Evolutionary conservation across 2,797 vertebrate genomes (phyloP).

Genomic region (Cetoscarus ocellatus): DNA sequence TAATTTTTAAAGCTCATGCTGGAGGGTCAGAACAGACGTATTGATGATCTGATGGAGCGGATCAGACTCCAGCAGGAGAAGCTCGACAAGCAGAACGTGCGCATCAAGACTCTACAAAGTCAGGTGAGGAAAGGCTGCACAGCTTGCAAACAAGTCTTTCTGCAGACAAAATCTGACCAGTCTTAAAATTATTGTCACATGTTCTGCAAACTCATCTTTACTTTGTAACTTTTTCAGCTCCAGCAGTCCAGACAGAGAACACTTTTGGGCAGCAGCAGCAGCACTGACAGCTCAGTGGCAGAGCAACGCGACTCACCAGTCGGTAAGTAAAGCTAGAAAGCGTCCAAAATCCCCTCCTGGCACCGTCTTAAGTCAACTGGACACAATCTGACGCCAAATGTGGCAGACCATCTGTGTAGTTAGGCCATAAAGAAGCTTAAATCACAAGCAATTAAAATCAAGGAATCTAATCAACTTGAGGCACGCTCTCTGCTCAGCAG

Average conservation of each 20-base stretch:
- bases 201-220: background rate
- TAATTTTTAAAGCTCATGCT: slow-evolving; percentile 84
- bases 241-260: slow-evolving; percentile 72
- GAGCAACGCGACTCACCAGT: slow-evolving; percentile 82
- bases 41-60: slow-evolving; percentile 91
- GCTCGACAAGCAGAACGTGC: slow-evolving; percentile 94
- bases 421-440: slow-evolving; percentile 66
- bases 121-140: slow-evolving; percentile 81
- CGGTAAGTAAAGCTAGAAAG: slow-evolving; percentile 72
- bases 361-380: slow-evolving; percentile 52
- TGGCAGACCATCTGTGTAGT: slow-evolving; percentile 70
- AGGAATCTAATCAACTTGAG: slow-evolving; percentile 44
- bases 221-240: slow-evolving; percentile 59
- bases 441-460: slow-evolving; percentile 74
- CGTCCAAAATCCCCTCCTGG: slow-evolving; percentile 46
- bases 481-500: slow-evolving; percentile 33
- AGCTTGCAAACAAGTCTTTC: no score
- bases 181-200: rapidly evolving
- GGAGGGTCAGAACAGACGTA: slow-evolving; percentile 89
- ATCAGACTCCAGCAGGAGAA: slow-evolving; percentile 93
- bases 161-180: background rate
- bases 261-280: slow-evolving; percentile 36
- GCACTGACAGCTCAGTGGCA: slow-evolving; percentile 30
- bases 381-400: slow-evolving; percentile 59
- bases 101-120: slow-evolving; percentile 91